Evolutionary conservation across 1,140 invertebrate species (phyloP).

Genomic region (Heliothis virescens): DNA sequence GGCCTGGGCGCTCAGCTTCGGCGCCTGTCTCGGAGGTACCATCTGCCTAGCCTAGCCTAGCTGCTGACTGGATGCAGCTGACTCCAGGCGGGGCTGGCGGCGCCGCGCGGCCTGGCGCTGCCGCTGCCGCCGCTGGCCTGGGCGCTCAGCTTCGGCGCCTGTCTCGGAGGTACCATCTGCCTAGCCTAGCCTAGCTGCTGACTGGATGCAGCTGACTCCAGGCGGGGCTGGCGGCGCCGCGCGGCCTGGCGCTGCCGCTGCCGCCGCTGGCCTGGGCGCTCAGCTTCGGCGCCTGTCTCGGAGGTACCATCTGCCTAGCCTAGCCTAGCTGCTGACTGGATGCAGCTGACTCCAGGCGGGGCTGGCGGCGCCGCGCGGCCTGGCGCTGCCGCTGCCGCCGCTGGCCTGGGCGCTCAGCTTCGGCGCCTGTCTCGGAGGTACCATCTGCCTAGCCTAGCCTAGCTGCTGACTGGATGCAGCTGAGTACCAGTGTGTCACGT

Average conservation of each 20-base stretch:
- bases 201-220: slow-evolving; percentile 89
- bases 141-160: slow-evolving; percentile 93
- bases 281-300: slow-evolving; percentile 93
- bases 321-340: too few species aligned
- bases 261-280: slow-evolving; percentile 92
- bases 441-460: too few species aligned
- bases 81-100: slow-evolving; percentile 87
- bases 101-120: slow-evolving; percentile 87
- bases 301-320: slow-evolving; percentile 87
- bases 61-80: slow-evolving; percentile 86
- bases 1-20: slow-evolving; percentile 93
- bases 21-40: slow-evolving; percentile 93
- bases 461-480: too few species aligned
- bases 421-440: slow-evolving; percentile 94
- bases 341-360: slow-evolving; percentile 90
- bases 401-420: slow-evolving; percentile 93
- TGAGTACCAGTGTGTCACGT: too few species aligned
- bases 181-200: too few species aligned
- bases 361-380: slow-evolving; percentile 86
- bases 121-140: slow-evolving; percentile 91
- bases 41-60: too few species aligned
- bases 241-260: slow-evolving; percentile 89
- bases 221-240: slow-evolving; percentile 86
- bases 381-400: slow-evolving; percentile 90
- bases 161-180: slow-evolving; percentile 90